Evolutionary conservation across 2,113 vertebrate genomes (phyloP).

Genomic region (Tachysurus fulvidraco): DNA sequence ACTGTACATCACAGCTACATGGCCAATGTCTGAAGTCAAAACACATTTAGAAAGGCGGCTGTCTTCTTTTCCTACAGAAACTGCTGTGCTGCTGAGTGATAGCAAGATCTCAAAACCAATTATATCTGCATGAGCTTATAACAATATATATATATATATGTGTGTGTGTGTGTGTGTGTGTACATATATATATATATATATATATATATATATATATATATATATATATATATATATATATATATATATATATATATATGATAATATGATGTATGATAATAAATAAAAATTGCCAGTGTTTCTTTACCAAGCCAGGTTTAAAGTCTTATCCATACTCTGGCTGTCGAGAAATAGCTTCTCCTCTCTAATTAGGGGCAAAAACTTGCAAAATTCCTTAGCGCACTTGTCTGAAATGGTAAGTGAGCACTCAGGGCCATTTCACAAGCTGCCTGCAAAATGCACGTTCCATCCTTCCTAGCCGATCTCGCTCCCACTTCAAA

Average conservation of each 20-base stretch:
- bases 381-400: slow-evolving; percentile 35
- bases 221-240: neutral
- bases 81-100: neutral
- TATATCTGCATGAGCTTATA: neutral
- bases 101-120: neutral
- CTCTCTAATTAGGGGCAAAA: slow-evolving; percentile 48
- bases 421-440: slow-evolving; percentile 53
- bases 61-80: neutral
- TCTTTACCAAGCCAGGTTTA: neutral
- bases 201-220: neutral
- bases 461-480: slow-evolving; percentile 40
- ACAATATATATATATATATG: neutral
- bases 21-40: neutral
- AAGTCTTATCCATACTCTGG: neutral
- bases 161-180: no score
- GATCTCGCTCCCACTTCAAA: slow-evolving; percentile 55
- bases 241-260: neutral
- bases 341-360: slow-evolving; percentile 14
- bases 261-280: neutral
- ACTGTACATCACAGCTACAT: slow-evolving; percentile 1
- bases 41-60: neutral
- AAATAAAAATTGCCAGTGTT: neutral
- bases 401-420: slow-evolving; percentile 49
- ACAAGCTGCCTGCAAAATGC: slow-evolving; percentile 41
- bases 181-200: neutral